Evolutionary conservation across 2,888 invertebrate species (phyloP), one percentile per base, ranked within the genome.

Genomic region (Drosophila quinaria): DNA sequence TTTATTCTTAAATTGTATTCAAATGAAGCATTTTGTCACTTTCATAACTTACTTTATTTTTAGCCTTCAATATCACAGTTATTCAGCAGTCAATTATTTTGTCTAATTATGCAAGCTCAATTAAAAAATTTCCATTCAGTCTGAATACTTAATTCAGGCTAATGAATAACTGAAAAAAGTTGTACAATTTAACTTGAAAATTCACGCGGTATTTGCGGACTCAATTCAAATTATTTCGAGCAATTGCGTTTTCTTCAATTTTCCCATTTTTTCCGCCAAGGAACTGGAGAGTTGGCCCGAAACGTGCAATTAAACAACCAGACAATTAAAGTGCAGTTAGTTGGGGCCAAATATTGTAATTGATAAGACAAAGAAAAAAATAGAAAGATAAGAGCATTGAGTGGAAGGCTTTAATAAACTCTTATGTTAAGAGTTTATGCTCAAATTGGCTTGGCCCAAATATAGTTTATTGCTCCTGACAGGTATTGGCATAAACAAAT

Each of bases 151-250:
- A 51, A 76, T 11, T 19, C 37, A 37, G 33, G 58, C 46, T 54
- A 69, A 73, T 62, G 73, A 77, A 70, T 56, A 51, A 56, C 22
- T 35, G 37, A 62, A 69, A 56, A 82, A 82, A 60, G 42, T 58
- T 63, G 56, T 54, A 52, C 51, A 74, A 77, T 55, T 61, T 70
- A 60, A 71, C 63, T 82, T 83, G 71, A 73, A 70, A 74, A 81
- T 81, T 81, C 74, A 77, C 62, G 81, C 80, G 52, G 66, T 81
- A 75, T 89, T 86, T 86, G 84, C 89, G 51, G 73, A 72, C 75
- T 82, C 74, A 81, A 90, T 83, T 87, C 78, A 85, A 87, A 89
- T 90, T 81, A 89, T 76, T 87, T 87, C 89, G 73, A 83, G 83
- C 89, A 78, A 85, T 84, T 87, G 80, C 76, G 65, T 78, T 74